phyloP scores from a whole-genome alignment of 2,113 vertebrate genomes.

The Irena cyanogastra region DNA sequence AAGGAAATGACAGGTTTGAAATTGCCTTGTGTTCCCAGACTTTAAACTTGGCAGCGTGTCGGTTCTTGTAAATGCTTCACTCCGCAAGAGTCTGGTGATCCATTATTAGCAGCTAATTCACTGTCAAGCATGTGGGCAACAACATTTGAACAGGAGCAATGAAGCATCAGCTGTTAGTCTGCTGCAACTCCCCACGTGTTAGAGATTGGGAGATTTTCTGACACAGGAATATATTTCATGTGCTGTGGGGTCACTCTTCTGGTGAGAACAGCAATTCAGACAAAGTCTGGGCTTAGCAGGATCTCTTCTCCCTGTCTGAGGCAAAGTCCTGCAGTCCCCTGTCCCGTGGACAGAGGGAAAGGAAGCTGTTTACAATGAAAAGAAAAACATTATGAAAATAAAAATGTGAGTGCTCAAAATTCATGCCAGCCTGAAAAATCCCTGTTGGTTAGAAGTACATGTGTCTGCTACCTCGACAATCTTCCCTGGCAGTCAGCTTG shows the following conservation, averaged over 20 bases:
- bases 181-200: neutral
- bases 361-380: neutral
- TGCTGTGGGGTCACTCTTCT: neutral
- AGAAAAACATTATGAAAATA: neutral
- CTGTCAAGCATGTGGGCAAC: constrained; percentile 36
- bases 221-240: neutral
- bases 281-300: neutral
- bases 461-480: neutral
- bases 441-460: neutral
- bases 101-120: constrained; percentile 57
- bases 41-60: constrained; percentile 54
- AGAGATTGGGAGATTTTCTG: neutral
- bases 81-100: constrained; percentile 10
- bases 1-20: constrained; percentile 69
- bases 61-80: constrained; percentile 45
- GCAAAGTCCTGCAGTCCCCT: neutral
- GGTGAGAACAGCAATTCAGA: neutral
- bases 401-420: neutral
- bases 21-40: constrained; percentile 58
- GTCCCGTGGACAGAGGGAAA: neutral
- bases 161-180: neutral
- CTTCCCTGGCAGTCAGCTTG: neutral
- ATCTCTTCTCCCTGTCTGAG: neutral
- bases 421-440: neutral
- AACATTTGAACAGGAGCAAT: neutral